Conservation (phyloP, 2,888 invertebrate species). For the Lasioglossum oenotherae region DNA sequence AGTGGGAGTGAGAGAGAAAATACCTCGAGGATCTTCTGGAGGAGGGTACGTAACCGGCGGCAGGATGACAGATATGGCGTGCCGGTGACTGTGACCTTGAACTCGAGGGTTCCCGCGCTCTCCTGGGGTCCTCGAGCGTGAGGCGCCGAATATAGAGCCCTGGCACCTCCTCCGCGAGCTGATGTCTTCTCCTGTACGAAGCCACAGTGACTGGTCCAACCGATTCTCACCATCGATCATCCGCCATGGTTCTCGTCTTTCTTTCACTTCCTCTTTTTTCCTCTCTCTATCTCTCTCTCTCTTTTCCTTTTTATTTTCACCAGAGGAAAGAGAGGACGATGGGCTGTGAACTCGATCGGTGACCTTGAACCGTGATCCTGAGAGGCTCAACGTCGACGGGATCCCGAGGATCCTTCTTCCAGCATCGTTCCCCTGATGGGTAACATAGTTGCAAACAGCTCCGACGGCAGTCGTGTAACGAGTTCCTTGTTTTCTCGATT, state of each 20-base stretch:
- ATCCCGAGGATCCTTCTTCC: slow-evolving; percentile 20
- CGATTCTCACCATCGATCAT: slow-evolving; percentile 75
- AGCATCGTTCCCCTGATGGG: slow-evolving; percentile 22
- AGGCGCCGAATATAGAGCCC: slow-evolving; percentile 82
- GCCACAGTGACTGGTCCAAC: slow-evolving; percentile 77
- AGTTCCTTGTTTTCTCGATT: slow-evolving; percentile 8
- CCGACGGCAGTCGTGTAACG: slow-evolving; percentile 19
- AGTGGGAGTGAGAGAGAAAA: not conserved
- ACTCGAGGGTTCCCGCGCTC: slow-evolving; percentile 75
- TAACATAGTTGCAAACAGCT: slow-evolving; percentile 23
- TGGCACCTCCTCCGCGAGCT: slow-evolving; percentile 82
- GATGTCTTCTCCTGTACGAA: slow-evolving; percentile 80
- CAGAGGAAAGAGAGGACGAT: slow-evolving; percentile 9
- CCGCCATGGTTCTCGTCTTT: slow-evolving; percentile 45
- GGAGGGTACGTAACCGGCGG: slow-evolving; percentile 76
- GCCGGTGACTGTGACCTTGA: slow-evolving; percentile 78
- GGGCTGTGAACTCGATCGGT: slow-evolving; percentile 56
- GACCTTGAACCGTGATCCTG: slow-evolving; percentile 66
- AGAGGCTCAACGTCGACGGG: slow-evolving; percentile 43
- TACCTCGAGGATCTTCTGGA: slow-evolving; percentile 74
- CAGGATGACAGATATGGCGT: slow-evolving; percentile 81
- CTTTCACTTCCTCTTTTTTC: not conserved
- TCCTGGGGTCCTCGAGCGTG: slow-evolving; percentile 82
- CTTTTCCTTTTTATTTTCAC: slow-evolving; percentile 40
- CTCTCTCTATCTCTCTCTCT: not conserved